A percentile compares a stretch with the other conserved stretches of the same genome.
These are phyloP conservation scores for Mohoua ochrocephala DNA, from an alignment of 2,113 vertebrate genomes.

Conservation along the genomic window DNA sequence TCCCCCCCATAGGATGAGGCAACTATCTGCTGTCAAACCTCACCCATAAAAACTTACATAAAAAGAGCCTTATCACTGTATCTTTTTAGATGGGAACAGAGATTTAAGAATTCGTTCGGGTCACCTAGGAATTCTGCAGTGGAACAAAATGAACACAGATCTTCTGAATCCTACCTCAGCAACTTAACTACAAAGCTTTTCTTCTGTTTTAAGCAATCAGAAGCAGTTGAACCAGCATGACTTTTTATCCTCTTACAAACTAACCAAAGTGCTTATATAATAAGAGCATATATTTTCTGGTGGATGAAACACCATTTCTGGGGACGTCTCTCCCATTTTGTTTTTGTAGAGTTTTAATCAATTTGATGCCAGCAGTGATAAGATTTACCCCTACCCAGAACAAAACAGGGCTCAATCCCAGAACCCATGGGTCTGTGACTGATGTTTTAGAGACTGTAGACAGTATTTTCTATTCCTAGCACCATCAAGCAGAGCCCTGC, in stretches of 20 bases:
- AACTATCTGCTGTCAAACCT: neutral
- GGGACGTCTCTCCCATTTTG: neutral
- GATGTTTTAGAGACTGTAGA: neutral
- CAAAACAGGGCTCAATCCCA: neutral
- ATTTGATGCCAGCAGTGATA: neutral
- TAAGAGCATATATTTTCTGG: neutral
- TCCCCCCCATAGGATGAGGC: neutral
- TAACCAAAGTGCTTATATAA: neutral
- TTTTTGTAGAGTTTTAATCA: neutral
- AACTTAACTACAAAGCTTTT: neutral
- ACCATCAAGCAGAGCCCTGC: neutral
- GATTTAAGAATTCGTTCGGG: neutral
- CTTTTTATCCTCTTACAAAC: neutral
- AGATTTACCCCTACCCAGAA: neutral
- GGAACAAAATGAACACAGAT: neutral
- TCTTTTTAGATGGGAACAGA: neutral
- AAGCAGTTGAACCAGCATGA: neutral
- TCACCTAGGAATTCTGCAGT: neutral
- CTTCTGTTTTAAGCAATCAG: neutral
- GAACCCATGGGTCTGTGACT: neutral
- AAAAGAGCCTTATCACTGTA: neutral
- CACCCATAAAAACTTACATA: neutral
- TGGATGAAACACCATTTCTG: neutral
- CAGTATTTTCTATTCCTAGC: neutral
- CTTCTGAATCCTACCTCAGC: neutral